Conservation (phyloP, 2,888 invertebrate species). For the Amiota minor region DNA sequence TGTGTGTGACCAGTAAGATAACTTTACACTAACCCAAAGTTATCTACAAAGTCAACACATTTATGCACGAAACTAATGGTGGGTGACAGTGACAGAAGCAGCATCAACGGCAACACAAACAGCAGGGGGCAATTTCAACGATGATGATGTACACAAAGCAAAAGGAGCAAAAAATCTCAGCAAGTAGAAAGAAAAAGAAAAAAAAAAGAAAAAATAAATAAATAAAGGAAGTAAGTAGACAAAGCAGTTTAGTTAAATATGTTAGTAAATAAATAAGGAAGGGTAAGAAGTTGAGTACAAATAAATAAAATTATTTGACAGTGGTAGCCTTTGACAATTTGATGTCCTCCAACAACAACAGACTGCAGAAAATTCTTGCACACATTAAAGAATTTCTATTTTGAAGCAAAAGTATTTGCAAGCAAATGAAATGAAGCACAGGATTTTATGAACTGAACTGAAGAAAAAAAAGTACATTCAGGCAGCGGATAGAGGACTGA, state of each 20-base stretch:
- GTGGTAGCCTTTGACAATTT: no score
- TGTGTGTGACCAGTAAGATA: no score
- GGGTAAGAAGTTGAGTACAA: not conserved
- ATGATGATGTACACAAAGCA: not conserved
- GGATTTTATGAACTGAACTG: not conserved
- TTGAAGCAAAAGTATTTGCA: conserved; percentile 9
- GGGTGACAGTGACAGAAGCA: not conserved
- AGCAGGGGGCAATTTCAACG: not conserved
- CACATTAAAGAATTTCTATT: conserved; percentile 26
- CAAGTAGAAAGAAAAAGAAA: not conserved
- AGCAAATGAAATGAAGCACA: not conserved
- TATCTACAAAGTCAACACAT: conserved; percentile 18
- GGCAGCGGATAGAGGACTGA: no score
- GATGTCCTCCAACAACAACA: no score
- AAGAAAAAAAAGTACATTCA: no score
- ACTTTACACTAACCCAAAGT: conserved; percentile 17
- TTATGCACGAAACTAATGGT: not conserved
- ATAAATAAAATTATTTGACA: no score
- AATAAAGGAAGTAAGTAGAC: not conserved
- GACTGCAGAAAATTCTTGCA: not conserved
- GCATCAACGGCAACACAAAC: not conserved
- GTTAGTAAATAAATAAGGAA: not conserved
- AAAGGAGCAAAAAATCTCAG: not conserved
- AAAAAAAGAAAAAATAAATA: not conserved
- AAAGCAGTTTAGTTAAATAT: not conserved